Evolutionary conservation across 2,113 vertebrate species (phyloP).

Genomic region (Gymnobelideus leadbeateri): DNA sequence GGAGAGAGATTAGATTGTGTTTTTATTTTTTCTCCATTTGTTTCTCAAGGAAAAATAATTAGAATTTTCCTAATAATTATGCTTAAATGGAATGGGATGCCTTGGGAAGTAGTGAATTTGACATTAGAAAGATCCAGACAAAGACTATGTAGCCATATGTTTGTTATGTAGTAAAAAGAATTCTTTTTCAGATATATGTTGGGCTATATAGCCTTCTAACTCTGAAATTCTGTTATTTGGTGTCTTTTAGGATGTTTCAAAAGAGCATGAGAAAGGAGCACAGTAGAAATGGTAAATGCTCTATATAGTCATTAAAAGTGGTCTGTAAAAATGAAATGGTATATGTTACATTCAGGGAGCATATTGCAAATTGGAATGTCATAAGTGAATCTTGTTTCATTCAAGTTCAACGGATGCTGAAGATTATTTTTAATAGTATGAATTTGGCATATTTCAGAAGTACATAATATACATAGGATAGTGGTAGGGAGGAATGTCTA

Average conservation of each 20-base stretch:
- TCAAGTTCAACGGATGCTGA: neutral
- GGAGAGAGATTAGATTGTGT: neutral
- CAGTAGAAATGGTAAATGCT: neutral
- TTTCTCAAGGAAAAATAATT: neutral
- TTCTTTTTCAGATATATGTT: neutral
- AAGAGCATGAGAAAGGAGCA: neutral
- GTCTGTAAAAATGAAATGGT: neutral
- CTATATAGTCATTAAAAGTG: rapidly evolving
- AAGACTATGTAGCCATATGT: neutral
- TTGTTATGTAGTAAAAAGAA: neutral
- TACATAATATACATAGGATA: neutral
- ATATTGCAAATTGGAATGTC: neutral
- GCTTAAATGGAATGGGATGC: neutral
- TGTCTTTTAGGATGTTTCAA: neutral
- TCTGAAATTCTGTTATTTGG: neutral
- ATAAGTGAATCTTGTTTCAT: conserved; percentile 8
- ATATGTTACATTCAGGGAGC: neutral
- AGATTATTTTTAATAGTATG: neutral
- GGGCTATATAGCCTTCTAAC: neutral
- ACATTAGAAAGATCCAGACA: neutral
- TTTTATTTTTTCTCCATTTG: neutral
- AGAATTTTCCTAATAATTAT: neutral
- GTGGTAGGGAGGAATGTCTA: neutral
- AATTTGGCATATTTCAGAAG: neutral
- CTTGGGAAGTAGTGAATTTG: neutral